These are phyloP conservation scores for Chloroceryle amazona DNA, from an alignment of 2,797 vertebrate species.

Conservation along the genomic window DNA sequence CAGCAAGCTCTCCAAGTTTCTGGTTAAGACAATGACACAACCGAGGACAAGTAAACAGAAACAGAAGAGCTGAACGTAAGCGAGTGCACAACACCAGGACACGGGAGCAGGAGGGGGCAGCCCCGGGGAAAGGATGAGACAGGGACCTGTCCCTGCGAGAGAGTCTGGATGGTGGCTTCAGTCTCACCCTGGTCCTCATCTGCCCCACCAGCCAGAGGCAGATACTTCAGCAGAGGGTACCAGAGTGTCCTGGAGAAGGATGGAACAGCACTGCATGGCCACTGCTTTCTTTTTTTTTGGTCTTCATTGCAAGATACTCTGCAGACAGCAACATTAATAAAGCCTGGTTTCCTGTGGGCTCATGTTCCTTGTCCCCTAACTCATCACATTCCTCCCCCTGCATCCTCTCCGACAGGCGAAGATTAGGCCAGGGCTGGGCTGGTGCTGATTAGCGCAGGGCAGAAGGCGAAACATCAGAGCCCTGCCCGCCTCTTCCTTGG, in stretches of 20 bases:
- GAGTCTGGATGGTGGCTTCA: background rate
- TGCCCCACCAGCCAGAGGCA: rapidly evolving
- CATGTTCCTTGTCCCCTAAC: background rate
- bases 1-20: constrained; percentile 67
- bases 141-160: rapidly evolving
- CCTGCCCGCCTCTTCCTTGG: background rate
- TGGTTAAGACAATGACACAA: constrained; percentile 71
- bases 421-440: background rate
- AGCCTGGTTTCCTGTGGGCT: background rate
- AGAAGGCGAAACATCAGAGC: background rate
- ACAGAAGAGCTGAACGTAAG: constrained; percentile 40
- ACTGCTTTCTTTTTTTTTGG: background rate
- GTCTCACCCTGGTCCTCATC: background rate
- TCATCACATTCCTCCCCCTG: background rate
- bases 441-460: background rate
- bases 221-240: background rate
- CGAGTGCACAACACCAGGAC: background rate
- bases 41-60: constrained; percentile 75
- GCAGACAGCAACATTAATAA: background rate
- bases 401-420: background rate
- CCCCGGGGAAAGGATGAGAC: background rate
- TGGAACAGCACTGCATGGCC: rapidly evolving
- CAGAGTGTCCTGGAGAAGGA: background rate
- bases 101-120: background rate
- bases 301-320: background rate